Percentiles rank a stretch among this genome's conserved stretches.
These are phyloP conservation scores for Syngnathoides biaculeatus DNA, from an alignment of 2,113 vertebrate species.

Conservation along the genomic window DNA sequence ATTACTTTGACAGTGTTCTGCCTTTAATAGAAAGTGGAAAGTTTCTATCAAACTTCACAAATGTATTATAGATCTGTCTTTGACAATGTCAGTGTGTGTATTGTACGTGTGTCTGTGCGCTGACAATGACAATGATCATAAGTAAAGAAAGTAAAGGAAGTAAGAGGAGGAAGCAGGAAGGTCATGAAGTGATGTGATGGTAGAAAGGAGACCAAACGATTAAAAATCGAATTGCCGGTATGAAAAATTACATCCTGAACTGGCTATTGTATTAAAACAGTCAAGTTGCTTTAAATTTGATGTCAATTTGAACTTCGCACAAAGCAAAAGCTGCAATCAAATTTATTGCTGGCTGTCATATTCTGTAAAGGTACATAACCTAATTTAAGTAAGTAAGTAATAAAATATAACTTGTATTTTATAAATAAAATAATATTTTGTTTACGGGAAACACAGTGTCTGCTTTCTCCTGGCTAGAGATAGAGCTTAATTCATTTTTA, in stretches of 20 bases:
- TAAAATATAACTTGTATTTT: no score
- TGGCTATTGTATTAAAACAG: not conserved
- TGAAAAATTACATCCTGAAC: not conserved
- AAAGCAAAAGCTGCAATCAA: no score
- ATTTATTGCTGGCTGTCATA: no score
- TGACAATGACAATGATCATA: not conserved
- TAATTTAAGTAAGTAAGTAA: no score
- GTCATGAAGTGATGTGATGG: not conserved
- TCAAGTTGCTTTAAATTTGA: not conserved
- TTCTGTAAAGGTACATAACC: no score
- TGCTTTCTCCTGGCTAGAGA: not conserved
- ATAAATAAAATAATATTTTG: no score
- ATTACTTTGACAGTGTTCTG: slow-evolving; percentile 30
- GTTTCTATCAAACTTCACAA: slow-evolving; percentile 41
- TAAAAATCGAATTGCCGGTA: not conserved
- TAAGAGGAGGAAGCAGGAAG: not conserved
- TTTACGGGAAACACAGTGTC: no score
- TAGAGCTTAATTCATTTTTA: not conserved
- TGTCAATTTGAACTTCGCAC: no score
- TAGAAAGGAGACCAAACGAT: not conserved
- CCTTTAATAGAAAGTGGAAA: slow-evolving; percentile 44
- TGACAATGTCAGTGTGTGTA: not conserved
- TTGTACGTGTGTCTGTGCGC: not conserved
- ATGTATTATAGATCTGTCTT: slow-evolving; percentile 20
- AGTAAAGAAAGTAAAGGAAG: not conserved